Evolutionary conservation across 2,797 vertebrate species (phyloP).

Genomic region (Chaetodon trifasciatus): DNA sequence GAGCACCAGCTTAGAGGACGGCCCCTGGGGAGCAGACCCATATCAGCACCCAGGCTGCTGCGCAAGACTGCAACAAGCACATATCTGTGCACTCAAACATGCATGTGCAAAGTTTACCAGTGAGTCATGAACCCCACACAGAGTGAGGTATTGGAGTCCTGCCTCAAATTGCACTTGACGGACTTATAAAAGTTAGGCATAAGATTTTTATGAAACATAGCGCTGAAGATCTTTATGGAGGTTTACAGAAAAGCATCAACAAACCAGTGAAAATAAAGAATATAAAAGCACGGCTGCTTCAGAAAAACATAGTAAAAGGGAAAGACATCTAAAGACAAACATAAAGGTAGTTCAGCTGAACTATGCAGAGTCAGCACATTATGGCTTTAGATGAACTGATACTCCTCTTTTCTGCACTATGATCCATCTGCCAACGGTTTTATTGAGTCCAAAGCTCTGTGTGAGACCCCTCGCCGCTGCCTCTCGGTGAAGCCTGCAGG

Average conservation of each 20-base stretch:
- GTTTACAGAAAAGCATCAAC: neutral
- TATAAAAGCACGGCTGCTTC: neutral
- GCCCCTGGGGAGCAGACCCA: conserved; percentile 79
- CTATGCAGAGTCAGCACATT: conserved; percentile 16
- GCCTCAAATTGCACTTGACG: conserved; percentile 20
- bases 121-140: conserved; percentile 48
- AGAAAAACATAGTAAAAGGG: neutral
- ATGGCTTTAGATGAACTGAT: conserved; percentile 32
- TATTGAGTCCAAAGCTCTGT: conserved; percentile 22
- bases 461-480: conserved; percentile 7
- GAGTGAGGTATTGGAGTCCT: neutral
- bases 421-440: conserved; percentile 34
- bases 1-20: conserved; percentile 58
- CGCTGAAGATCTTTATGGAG: neutral
- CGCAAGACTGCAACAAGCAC: conserved; percentile 24
- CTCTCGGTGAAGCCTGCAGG: conserved; percentile 48
- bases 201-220: neutral
- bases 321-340: neutral
- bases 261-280: neutral
- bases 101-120: conserved; percentile 50
- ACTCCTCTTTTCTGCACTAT: neutral
- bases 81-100: conserved; percentile 25
- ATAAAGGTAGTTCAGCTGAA: neutral
- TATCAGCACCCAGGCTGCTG: conserved; percentile 68
- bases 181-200: neutral